phyloP scores from a whole-genome alignment of 2,888 invertebrate genomes.

The Argyresthia albistria region DNA sequence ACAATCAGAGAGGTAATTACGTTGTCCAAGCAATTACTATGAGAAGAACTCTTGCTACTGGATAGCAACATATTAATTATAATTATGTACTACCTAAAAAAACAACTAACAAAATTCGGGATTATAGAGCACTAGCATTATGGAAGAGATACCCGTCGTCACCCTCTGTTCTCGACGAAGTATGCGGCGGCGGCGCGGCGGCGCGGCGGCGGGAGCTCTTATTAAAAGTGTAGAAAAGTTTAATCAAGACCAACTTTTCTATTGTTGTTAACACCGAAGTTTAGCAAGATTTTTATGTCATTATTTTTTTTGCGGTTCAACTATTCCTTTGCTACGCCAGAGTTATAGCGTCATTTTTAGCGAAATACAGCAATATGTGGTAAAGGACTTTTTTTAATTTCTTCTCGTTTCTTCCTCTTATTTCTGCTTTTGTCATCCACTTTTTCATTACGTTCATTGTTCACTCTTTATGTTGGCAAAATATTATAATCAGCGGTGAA shows the following conservation, averaged over 20 bases:
- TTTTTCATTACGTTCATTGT: no score
- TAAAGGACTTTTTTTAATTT: no score
- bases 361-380: neutral
- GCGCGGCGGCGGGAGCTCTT: conserved; percentile 30
- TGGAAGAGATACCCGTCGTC: neutral
- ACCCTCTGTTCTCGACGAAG: neutral
- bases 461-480: no score
- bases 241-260: conserved; percentile 45
- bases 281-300: neutral
- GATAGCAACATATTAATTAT: no score
- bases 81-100: no score
- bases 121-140: neutral
- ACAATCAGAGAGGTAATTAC: no score
- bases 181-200: neutral
- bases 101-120: no score
- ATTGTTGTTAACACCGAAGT: conserved; percentile 25
- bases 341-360: neutral
- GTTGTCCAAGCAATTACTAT: no score
- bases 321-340: no score
- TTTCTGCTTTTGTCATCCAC: neutral
- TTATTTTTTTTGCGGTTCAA: neutral
- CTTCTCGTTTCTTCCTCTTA: neutral
- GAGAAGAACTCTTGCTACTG: no score
- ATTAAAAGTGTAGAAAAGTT: conserved; percentile 60
- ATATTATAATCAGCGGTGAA: no score